phyloP scores from a whole-genome alignment of 2,797 vertebrate genomes.

The Alosa sapidissima region DNA sequence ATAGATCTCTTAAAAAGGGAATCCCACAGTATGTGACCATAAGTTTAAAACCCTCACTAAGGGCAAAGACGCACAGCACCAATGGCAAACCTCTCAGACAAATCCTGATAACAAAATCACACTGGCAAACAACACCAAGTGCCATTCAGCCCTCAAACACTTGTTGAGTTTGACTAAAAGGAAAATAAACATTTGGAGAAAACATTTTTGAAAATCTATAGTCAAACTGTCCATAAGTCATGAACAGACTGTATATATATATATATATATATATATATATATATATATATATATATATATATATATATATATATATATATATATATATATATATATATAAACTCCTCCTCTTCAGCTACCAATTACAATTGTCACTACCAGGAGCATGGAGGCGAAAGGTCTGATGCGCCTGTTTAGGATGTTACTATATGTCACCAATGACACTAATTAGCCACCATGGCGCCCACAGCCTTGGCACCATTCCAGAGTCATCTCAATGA shows the following conservation, averaged over 20 bases:
- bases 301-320: neutral
- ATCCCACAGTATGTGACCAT: neutral
- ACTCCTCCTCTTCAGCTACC: neutral
- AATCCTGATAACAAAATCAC: neutral
- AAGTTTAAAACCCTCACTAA: neutral
- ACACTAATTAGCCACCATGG: neutral
- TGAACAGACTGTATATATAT: neutral
- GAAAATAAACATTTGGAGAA: neutral
- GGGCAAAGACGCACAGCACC: neutral
- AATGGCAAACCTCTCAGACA: neutral
- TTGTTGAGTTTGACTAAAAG: neutral
- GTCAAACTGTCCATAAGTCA: neutral
- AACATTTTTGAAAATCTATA: neutral
- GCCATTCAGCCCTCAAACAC: neutral
- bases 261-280: neutral
- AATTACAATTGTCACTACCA: neutral
- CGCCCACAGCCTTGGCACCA: neutral
- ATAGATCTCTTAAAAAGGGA: neutral
- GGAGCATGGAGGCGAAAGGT: neutral
- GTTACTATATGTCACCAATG: conserved; percentile 9
- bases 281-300: neutral
- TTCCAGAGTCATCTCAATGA: neutral
- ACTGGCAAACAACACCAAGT: no score
- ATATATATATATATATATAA: neutral
- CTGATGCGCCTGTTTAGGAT: conserved; percentile 2